A percentile compares a stretch with the other conserved stretches of the same genome.
Evolutionary conservation across 35 echinoderm and acorn worm species (phyloP).

Genomic region (Lytechinus pictus): DNA sequence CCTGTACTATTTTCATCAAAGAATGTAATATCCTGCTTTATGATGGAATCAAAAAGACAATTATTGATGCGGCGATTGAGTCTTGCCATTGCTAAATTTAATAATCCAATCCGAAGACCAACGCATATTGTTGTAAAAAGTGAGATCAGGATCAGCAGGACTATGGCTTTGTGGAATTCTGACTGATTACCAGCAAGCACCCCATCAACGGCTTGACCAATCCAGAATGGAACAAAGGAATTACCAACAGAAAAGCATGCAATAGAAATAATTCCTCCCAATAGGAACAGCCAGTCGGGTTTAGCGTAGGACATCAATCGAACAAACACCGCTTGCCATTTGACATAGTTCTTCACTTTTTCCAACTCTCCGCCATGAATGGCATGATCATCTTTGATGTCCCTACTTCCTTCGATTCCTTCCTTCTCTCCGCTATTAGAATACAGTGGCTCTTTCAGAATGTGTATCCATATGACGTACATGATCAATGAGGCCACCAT

Average conservation of each 20-base stretch:
- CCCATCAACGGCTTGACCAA: background rate
- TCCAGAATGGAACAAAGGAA: background rate
- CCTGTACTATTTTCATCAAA: slow-evolving; percentile 88
- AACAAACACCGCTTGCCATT: background rate
- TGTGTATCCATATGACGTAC: background rate
- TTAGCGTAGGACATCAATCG: background rate
- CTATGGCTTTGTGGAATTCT: background rate
- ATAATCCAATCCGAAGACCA: slow-evolving; percentile 61
- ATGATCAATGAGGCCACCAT: background rate
- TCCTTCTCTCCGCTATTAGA: background rate
- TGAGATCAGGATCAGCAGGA: background rate
- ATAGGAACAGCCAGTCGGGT: background rate
- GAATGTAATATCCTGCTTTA: slow-evolving; percentile 87
- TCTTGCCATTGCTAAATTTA: slow-evolving; percentile 70
- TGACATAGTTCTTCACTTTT: background rate
- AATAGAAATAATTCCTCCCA: background rate
- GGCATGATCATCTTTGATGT: slow-evolving; percentile 43
- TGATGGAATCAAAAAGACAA: slow-evolving; percentile 59
- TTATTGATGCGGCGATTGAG: slow-evolving; percentile 77
- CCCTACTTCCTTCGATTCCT: background rate
- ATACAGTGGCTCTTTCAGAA: background rate
- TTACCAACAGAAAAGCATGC: background rate
- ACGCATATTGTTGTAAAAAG: slow-evolving; percentile 44
- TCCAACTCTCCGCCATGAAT: background rate
- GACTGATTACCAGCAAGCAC: background rate